Evolutionary conservation across 2,113 vertebrate genomes (phyloP).

Genomic region (Pterophyllum scalare): DNA sequence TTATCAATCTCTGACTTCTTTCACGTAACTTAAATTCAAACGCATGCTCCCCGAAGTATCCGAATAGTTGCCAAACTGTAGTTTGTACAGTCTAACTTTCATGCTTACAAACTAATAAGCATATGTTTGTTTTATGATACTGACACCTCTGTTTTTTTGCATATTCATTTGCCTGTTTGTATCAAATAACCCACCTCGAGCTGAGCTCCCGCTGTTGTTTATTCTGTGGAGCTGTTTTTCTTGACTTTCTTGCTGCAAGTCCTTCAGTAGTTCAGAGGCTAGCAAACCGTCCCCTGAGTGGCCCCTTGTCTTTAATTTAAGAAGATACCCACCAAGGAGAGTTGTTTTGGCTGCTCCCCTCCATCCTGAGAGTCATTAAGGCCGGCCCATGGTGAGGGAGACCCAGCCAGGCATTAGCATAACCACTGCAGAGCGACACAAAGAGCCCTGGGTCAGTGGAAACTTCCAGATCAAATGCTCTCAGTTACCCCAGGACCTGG

Average conservation of each 20-base stretch:
- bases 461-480: constrained; percentile 65
- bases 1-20: constrained; percentile 8
- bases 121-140: constrained; percentile 55
- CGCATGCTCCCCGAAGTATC: not conserved
- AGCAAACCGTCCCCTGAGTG: constrained; percentile 6
- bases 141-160: constrained; percentile 46
- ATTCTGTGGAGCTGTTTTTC: constrained; percentile 37
- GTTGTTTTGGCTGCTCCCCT: constrained; percentile 52
- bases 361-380: constrained; percentile 57
- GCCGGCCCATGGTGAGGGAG: constrained; percentile 44
- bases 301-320: constrained; percentile 55
- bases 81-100: not conserved
- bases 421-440: constrained; percentile 30
- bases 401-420: constrained; percentile 53
- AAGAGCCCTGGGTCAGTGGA: constrained; percentile 53
- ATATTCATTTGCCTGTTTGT: constrained; percentile 67
- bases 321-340: constrained; percentile 50
- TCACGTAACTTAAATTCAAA: not conserved
- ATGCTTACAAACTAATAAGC: constrained; percentile 44
- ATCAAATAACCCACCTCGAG: constrained; percentile 46
- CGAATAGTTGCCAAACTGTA: not conserved
- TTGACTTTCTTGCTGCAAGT: constrained; percentile 25
- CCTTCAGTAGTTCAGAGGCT: constrained; percentile 28
- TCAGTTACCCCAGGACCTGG: constrained; percentile 20
- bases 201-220: constrained; percentile 51